Evolutionary conservation across 2,113 vertebrate species (phyloP).

Genomic region (Symphodus melops): DNA sequence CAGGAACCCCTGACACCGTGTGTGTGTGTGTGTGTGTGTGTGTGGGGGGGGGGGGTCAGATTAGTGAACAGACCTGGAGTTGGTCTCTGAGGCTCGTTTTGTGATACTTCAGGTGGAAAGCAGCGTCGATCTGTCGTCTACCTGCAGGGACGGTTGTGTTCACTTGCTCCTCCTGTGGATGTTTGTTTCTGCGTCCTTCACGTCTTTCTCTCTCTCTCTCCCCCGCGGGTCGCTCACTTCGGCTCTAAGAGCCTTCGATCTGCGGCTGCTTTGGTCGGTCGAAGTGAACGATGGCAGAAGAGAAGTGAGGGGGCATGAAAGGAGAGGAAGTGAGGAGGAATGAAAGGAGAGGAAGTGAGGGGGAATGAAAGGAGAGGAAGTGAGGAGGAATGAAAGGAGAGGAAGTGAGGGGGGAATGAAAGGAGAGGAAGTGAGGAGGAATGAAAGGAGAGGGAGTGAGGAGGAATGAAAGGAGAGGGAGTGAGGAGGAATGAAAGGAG

Average conservation of each 20-base stretch:
- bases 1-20: too few species aligned
- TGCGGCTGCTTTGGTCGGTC: background rate
- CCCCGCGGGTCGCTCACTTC: background rate
- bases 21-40: too few species aligned
- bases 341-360: background rate
- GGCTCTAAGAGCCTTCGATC: background rate
- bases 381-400: background rate
- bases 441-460: background rate
- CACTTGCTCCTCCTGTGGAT: background rate
- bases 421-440: too few species aligned
- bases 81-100: constrained; percentile 9
- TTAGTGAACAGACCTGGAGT: constrained; percentile 16
- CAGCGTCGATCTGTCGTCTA: background rate
- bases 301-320: too few species aligned
- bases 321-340: background rate
- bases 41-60: background rate
- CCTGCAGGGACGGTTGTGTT: background rate
- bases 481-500: constrained; percentile 3
- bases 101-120: background rate
- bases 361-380: background rate
- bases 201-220: background rate
- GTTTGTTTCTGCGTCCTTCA: background rate
- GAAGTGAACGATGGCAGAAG: background rate
- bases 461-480: background rate
- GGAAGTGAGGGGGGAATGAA: constrained; percentile 1